Percentiles rank a stretch among this genome's conserved stretches.
Conservation (phyloP, 2,888 invertebrate species). For the Tyria jacobaeae region DNA sequence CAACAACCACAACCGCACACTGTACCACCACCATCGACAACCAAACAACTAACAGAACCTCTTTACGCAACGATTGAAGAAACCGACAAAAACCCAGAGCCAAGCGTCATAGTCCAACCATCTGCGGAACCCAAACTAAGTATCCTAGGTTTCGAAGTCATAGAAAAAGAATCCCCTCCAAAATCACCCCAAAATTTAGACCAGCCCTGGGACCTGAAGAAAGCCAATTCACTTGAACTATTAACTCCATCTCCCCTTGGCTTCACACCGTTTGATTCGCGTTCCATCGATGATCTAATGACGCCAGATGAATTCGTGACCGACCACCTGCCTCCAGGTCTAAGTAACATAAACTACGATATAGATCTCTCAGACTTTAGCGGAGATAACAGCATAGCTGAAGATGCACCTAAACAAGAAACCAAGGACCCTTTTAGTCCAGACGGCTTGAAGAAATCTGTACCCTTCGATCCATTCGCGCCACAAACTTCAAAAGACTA, state of each 20-base stretch:
- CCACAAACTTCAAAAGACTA: constrained; percentile 70
- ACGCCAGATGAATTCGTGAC: constrained; percentile 87
- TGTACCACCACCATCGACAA: no score
- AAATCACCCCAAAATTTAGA: constrained; percentile 68
- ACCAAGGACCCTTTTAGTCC: constrained; percentile 87
- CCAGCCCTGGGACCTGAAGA: constrained; percentile 71
- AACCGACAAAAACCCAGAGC: constrained; percentile 18
- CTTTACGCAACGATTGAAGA: not conserved
- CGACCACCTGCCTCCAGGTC: constrained; percentile 86
- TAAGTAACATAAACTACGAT: constrained; percentile 91
- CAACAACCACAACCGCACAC: constrained; percentile 22
- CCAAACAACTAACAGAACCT: constrained; percentile 30
- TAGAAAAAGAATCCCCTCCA: constrained; percentile 69
- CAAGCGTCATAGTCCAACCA: constrained; percentile 40
- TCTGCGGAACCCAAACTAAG: constrained; percentile 63
- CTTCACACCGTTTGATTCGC: constrained; percentile 85
- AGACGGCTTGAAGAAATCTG: constrained; percentile 69
- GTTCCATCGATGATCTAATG: constrained; percentile 86
- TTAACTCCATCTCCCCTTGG: constrained; percentile 87
- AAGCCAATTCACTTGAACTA: constrained; percentile 81
- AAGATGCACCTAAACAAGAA: constrained; percentile 74
- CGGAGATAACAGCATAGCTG: constrained; percentile 90
- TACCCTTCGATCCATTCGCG: constrained; percentile 82
- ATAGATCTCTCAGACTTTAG: constrained; percentile 92
- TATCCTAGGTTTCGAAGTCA: constrained; percentile 69